These are phyloP conservation scores for Meteorus sp. DNA, from an alignment of 1,140 invertebrate species.

Conservation along the genomic window DNA sequence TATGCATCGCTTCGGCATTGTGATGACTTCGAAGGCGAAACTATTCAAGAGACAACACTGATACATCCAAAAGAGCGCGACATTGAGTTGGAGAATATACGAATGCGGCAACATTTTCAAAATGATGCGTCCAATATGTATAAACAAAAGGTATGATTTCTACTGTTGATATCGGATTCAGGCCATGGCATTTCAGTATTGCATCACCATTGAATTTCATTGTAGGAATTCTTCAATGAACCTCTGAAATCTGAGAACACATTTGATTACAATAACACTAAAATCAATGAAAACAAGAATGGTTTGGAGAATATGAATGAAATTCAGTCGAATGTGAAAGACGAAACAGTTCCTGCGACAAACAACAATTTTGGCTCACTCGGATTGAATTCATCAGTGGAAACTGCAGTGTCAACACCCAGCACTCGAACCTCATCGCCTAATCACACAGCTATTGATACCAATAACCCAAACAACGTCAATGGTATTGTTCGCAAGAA, in stretches of 20 bases:
- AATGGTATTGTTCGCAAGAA: conserved; percentile 53
- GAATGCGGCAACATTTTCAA: not conserved
- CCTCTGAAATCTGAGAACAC: conserved; percentile 1
- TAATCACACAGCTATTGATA: conserved; percentile 41
- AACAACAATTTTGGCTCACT: conserved; percentile 49
- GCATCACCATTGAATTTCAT: not conserved
- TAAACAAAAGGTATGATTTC: conserved; percentile 8
- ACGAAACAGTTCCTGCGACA: conserved; percentile 40
- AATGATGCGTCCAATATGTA: conserved; percentile 12
- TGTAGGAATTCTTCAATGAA: conserved; percentile 18
- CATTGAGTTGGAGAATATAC: conserved; percentile 19
- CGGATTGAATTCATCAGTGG: too few relatives aligned
- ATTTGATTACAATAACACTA: not conserved
- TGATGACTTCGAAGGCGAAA: conserved; percentile 39
- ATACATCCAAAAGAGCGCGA: conserved; percentile 25
- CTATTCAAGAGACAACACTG: conserved; percentile 34
- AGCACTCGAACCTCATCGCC: conserved; percentile 44
- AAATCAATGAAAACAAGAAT: conserved; percentile 7
- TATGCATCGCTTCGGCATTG: conserved; percentile 38
- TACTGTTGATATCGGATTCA: not conserved
- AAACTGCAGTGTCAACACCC: conserved; percentile 38
- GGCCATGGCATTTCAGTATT: conserved; percentile 1
- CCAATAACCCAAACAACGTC: conserved; percentile 42
- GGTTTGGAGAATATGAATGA: conserved; percentile 1
- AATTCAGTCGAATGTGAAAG: conserved; percentile 25